Evolutionary conservation across 2,113 vertebrate species (phyloP).

Genomic region (Tinamus guttatus): DNA sequence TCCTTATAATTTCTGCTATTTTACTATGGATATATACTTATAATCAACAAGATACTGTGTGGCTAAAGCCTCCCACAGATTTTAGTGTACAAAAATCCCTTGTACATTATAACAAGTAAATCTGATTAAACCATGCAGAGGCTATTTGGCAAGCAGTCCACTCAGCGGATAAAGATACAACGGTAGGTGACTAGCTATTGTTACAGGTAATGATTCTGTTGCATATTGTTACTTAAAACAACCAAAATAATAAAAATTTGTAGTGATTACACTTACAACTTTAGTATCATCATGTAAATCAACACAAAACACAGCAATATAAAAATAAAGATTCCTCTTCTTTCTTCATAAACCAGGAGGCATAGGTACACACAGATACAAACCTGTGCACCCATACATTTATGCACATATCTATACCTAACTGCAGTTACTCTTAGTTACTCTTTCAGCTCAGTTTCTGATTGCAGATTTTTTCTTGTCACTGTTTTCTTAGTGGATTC

Average conservation of each 20-base stretch:
- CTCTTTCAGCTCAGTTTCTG: background rate
- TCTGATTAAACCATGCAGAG: background rate
- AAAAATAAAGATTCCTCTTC: background rate
- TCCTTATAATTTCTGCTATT: background rate
- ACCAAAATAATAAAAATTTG: background rate
- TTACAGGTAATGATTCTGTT: background rate
- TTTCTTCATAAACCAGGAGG: background rate
- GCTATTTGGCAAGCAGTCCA: background rate
- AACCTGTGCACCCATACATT: background rate
- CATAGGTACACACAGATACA: background rate
- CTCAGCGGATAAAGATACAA: background rate
- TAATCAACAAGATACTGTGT: background rate
- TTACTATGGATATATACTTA: background rate
- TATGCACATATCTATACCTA: background rate
- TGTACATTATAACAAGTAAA: background rate
- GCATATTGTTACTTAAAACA: background rate
- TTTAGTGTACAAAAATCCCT: background rate
- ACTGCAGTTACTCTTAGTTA: rapidly evolving
- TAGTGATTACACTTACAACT: background rate
- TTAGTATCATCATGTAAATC: background rate
- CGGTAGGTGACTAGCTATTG: background rate
- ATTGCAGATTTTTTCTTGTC: background rate
- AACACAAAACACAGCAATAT: too few relatives aligned
- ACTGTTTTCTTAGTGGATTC: background rate
- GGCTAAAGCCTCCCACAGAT: background rate